Percentiles rank a stretch among this genome's conserved stretches.
Evolutionary conservation across 2,113 vertebrate genomes (phyloP).

Genomic region (Pituophis catenifer): DNA sequence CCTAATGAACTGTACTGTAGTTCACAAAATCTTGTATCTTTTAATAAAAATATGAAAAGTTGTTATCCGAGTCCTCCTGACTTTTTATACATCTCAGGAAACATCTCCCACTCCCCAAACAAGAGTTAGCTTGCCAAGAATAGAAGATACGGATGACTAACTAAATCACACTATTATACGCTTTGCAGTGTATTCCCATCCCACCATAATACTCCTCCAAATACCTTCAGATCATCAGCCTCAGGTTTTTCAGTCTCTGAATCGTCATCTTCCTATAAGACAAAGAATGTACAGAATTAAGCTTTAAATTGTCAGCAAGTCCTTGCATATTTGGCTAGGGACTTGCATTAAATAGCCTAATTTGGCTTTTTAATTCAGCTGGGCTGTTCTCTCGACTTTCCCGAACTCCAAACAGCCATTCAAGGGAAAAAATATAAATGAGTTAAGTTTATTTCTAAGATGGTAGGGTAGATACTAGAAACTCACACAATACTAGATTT

Average conservation of each 20-base stretch:
- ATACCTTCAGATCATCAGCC: conserved; percentile 93
- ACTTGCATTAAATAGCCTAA: conserved; percentile 44
- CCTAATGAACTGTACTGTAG: not conserved
- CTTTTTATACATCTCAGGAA: not conserved
- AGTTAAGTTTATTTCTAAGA: not conserved
- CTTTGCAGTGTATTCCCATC: conserved; percentile 56
- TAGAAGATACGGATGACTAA: conserved; percentile 12
- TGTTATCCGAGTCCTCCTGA: not conserved
- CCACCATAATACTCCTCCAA: conserved; percentile 69
- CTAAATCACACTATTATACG: conserved; percentile 50
- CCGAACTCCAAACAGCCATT: conserved; percentile 30
- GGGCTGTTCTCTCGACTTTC: not conserved
- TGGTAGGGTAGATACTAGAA: not conserved
- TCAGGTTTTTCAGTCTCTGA: conserved; percentile 93
- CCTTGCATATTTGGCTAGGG: conserved; percentile 63
- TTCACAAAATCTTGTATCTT: not conserved
- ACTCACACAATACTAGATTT: conserved; percentile 4
- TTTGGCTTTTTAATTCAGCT: conserved; percentile 21
- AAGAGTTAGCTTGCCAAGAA: conserved; percentile 25
- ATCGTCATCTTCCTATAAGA: conserved; percentile 95
- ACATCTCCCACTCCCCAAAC: not conserved
- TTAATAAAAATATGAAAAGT: not conserved
- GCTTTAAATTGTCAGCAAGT: conserved; percentile 65
- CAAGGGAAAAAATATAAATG: not conserved
- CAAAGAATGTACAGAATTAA: conserved; percentile 83